Base-by-base conservation (phyloP, 2,888 invertebrate species). In the Malthinus flaveolus region DNA sequence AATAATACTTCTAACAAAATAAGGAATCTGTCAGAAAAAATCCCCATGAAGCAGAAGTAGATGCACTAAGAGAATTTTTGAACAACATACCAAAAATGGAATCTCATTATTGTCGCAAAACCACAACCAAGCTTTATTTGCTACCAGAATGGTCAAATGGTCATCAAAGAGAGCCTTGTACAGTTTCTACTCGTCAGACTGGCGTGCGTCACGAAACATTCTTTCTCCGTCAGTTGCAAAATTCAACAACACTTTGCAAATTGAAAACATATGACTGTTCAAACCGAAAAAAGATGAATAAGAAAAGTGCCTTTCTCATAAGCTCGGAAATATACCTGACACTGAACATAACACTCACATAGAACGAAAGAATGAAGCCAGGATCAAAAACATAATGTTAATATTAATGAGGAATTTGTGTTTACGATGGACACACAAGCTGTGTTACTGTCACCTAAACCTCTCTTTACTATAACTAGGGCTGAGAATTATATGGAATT, bases 401-500 rank as follows among this genome's bases (percentile, higher is more conserved):
- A 33, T 11, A 33, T 7, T 11, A 13, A 10, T 2, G 32, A 32
- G 11, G 11, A 47, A 9, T 47, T n/a, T 13, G 33, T 47, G 6
- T 47, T 11, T 47, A 47, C 47, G 12, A 32, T 32, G 47, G 47
- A 47, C 12, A 32, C 32, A 11, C 32, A 47, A 13, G 32, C 47
- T 11, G 47, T 47, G 11, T 12, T 47, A 9, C 33, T 47, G 37
- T 35, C 36, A 23, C 10, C 37, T 1, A 12, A 36, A n/a, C 37
- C n/a, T 11, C 35, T 23, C 37, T 36, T 23, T 49, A 37, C 11
- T 37, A 49, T 36, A 49, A 49, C n/a, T n/a, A n/a, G n/a, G n/a
- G n/a, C n/a, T n/a, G n/a, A 49, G n/a, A n/a, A n/a, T n/a, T n/a
- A n/a, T n/a, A n/a, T n/a, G n/a, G n/a, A n/a, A n/a, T n/a, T n/a